These are phyloP conservation scores for Paramormyrops kingsleyae DNA, from an alignment of 2,113 vertebrate species.

Conservation along the genomic window DNA sequence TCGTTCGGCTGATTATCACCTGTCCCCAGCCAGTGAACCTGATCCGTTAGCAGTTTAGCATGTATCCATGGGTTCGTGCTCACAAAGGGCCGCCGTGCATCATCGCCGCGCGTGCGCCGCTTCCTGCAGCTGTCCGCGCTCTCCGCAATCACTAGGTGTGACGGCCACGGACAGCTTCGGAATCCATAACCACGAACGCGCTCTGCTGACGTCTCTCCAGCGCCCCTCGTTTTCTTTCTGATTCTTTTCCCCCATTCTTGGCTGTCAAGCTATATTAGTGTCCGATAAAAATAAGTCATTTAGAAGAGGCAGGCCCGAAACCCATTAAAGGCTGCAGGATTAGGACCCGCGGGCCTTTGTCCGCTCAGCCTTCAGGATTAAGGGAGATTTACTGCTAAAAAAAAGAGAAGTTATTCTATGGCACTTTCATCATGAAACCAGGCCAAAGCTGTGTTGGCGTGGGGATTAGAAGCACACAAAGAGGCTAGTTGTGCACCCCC, in stretches of 20 bases:
- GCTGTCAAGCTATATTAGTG: slow-evolving; percentile 76
- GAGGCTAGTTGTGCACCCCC: slow-evolving; percentile 63
- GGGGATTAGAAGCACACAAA: slow-evolving; percentile 73
- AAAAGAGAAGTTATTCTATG: slow-evolving; percentile 74
- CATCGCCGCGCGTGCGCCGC: not conserved
- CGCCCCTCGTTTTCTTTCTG: slow-evolving; percentile 32
- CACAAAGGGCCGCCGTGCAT: no score
- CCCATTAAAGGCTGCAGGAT: slow-evolving; percentile 67
- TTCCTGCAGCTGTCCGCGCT: not conserved
- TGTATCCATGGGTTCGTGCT: not conserved
- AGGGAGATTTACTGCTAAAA: slow-evolving; percentile 67
- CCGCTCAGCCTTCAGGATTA: slow-evolving; percentile 65
- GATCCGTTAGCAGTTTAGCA: not conserved
- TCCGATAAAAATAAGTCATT: slow-evolving; percentile 76
- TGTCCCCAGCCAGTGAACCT: not conserved
- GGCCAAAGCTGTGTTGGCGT: slow-evolving; percentile 73
- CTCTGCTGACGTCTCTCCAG: slow-evolving; percentile 22
- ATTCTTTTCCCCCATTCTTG: slow-evolving; percentile 55
- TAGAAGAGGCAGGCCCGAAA: slow-evolving; percentile 69
- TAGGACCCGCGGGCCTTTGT: slow-evolving; percentile 71
- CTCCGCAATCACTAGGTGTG: not conserved
- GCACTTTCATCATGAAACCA: slow-evolving; percentile 76
- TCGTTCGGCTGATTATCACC: not conserved
- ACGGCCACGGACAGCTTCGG: not conserved
- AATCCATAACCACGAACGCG: slow-evolving; percentile 41